Base-by-base conservation (phyloP, 2,797 vertebrate species). In the Scyliorhinus canicula region DNA sequence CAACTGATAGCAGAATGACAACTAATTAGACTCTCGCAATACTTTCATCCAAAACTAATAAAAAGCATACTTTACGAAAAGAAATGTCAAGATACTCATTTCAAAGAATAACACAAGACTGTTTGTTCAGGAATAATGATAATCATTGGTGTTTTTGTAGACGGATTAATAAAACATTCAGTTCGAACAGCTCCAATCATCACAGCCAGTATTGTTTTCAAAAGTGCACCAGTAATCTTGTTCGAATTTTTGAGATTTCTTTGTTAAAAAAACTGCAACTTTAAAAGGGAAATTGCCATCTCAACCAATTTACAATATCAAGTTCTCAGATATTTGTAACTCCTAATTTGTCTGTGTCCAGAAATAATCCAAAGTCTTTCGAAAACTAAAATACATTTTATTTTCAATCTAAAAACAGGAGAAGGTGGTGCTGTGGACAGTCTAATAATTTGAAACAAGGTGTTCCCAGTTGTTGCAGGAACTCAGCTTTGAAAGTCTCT, bases 71-170 rank as follows among this genome's bases (percentile, higher is more conserved):
- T 96, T 96, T 95, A 96, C 47, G 96, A 96, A 95, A 95, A 65
- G 0, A 95, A 95, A 96, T 96, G 95, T 95, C 95, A 95, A 96
- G 95, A 94, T 74, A 95, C 95, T 95, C 47, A 84, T 95, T 95
- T 96, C 95, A 95, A 96, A 97, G 95, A 96, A 95, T 95, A 96
- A 95, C 95, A 95, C 77, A 95, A 82, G 95, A 96, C 95, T 96
- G 95, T 96, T 97, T 96, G 93, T 95, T 93, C 95, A 96, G 55
- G 96, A 97, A 95, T 96, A 95, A 97, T 96, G 97, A 95, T 95
- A 96, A 95, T 95, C 95, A 71, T 95, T 86, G n/a, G 93, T 96
- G 19, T 96, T 95, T 96, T 82, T 95, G 95, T 96, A 96, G 95
- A 96, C 69, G 95, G 95, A 96, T 94, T 94, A 50, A 50, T 94